Conservation (phyloP, 2,888 invertebrate genomes). For the Arge pagana region DNA sequence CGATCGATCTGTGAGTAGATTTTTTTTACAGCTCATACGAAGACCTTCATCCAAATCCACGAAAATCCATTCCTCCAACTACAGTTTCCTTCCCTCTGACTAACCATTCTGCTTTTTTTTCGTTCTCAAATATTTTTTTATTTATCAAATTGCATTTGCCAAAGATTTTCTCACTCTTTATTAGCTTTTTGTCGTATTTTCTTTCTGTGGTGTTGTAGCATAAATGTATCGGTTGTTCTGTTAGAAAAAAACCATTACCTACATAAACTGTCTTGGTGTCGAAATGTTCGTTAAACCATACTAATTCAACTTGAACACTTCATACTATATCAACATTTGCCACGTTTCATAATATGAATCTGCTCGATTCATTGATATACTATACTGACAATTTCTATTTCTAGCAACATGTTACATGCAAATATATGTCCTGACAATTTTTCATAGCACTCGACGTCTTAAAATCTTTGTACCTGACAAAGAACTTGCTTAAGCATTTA, state of each 20-base stretch:
- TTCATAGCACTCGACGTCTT: too few relatives aligned
- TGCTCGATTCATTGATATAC: too few relatives aligned
- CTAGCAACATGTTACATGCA: too few relatives aligned
- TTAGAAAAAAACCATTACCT: neutral
- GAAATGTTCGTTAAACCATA: neutral
- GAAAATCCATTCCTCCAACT: conserved; percentile 13
- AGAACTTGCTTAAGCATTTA: too few relatives aligned
- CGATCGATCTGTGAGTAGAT: neutral
- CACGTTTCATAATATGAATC: neutral
- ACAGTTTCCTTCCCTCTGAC: conserved; percentile 27
- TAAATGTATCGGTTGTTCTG: conserved; percentile 7
- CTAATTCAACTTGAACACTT: too few relatives aligned
- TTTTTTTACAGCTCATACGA: neutral
- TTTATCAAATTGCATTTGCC: conserved; percentile 10
- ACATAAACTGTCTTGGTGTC: neutral
- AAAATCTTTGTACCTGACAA: too few relatives aligned
- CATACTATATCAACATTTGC: neutral
- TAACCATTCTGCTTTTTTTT: conserved; percentile 33
- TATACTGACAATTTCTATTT: too few relatives aligned
- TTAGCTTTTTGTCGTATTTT: conserved; percentile 34
- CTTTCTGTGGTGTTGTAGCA: too few relatives aligned
- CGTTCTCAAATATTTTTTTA: conserved; percentile 1
- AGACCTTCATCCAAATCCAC: neutral
- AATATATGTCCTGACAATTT: too few relatives aligned
- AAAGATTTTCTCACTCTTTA: conserved; percentile 31